Base-by-base conservation (phyloP, 2,797 vertebrate genomes). In the Phoeniculus purpureus region DNA sequence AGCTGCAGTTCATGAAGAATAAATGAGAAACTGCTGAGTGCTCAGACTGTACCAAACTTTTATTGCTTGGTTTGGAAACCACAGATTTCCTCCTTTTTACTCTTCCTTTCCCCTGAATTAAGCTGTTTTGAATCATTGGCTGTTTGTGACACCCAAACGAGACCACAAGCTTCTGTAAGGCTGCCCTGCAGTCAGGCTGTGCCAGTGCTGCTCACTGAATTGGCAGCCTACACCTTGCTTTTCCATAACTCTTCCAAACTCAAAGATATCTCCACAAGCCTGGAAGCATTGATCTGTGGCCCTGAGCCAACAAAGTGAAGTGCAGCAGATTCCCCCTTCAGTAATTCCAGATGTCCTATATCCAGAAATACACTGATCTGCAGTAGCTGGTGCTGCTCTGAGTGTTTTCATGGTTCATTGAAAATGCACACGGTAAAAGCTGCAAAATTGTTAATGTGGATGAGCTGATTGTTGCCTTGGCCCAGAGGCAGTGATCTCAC, bases 21-120 rank as follows among this genome's bases (percentile, higher is more conserved):
- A 94, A 96, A 93, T 93, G 90, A 85, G 67, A 96, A 96, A 93
- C 95, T 93, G 93, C 83, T 96, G 95, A 95, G 85, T 89, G 85
- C 71, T 96, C 90, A 59, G 68, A 60, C 66, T 45, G 19, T 71
- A 88, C 79, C 82, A 82, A 90, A 92, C 58, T 90, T 95, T 92
- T 95, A 90, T 95, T 95, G 93, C 88, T 79, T 78, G 83, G 82
- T 94, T 94, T 92, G 85, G 76, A 93, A 95, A 94, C 95, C 95
- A 80, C 94, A 92, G 26, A 90, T 92, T 94, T 94, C 91, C 76
- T 87, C 55, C 71, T 65, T 91, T 78, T 83, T 87, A 76, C 62
- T 92, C 59, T 76, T 95, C 54, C 60, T 76, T 94, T 93, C 85
- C 78, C 76, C 88, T 3, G 1, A 75, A 90, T 85, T 83, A 91